Evolutionary conservation across 2,797 vertebrate genomes (phyloP).

Genomic region (Halcyon leucocephala): DNA sequence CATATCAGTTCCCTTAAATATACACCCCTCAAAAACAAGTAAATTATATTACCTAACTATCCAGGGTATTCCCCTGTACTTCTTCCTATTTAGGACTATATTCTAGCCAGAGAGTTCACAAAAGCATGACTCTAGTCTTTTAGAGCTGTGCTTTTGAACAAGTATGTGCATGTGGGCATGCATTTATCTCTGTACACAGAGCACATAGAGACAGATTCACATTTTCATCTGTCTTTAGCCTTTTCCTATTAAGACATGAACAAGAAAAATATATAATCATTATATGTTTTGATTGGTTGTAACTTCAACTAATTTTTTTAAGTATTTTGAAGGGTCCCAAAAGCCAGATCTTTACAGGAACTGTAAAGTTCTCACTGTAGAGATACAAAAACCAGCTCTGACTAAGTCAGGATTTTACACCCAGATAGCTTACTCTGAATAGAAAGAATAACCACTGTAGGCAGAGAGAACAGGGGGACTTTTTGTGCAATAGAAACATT

Average conservation of each 20-base stretch:
- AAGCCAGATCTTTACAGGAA: neutral
- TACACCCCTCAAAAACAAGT: neutral
- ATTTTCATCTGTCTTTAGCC: neutral
- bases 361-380: neutral
- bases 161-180: accelerated
- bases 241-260: neutral
- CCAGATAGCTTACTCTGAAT: neutral
- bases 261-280: neutral
- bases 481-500: neutral
- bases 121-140: neutral
- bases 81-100: neutral
- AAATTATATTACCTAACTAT: neutral
- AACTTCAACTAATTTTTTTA: neutral
- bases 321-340: neutral
- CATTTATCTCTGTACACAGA: no score
- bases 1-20: neutral
- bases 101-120: neutral
- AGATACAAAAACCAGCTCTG: neutral
- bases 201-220: neutral
- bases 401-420: neutral
- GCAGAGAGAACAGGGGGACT: neutral
- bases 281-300: neutral
- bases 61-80: neutral
- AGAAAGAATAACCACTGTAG: neutral
- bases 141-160: neutral